Evolutionary conservation across 2,888 invertebrate genomes (phyloP).

Genomic region (Orgyia antiqua): DNA sequence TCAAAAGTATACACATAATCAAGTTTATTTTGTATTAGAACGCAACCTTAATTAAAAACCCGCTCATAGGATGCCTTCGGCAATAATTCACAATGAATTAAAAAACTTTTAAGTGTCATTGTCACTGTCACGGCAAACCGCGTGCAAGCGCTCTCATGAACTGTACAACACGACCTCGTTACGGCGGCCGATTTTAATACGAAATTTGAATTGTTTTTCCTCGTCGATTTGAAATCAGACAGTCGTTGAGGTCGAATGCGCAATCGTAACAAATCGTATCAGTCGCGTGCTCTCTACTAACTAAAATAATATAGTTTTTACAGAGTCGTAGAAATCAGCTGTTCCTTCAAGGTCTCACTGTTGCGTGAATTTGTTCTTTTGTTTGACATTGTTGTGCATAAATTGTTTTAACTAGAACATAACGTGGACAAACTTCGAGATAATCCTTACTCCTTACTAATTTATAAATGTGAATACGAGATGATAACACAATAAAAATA

Average conservation of each 20-base stretch:
- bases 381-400: slow-evolving; percentile 18
- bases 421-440: slow-evolving; percentile 25
- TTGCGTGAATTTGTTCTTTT: slow-evolving; percentile 37
- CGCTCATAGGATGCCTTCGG: slow-evolving; percentile 22
- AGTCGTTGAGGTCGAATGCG: slow-evolving; percentile 41
- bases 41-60: slow-evolving; percentile 13
- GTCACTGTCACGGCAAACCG: slow-evolving; percentile 41
- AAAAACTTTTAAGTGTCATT: slow-evolving; percentile 35
- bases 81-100: slow-evolving; percentile 22
- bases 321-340: slow-evolving; percentile 47
- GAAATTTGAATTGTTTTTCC: slow-evolving; percentile 47
- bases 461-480: too few relatives aligned
- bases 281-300: slow-evolving; percentile 18
- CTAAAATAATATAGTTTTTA: slow-evolving; percentile 26
- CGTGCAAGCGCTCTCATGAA: slow-evolving; percentile 19
- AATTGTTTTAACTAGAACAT: slow-evolving; percentile 25
- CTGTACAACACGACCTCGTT: slow-evolving; percentile 31
- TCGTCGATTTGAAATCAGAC: slow-evolving; percentile 47
- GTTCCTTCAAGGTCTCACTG: slow-evolving; percentile 29
- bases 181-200: slow-evolving; percentile 33
- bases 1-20: neutral
- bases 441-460: too few relatives aligned
- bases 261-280: slow-evolving; percentile 39
- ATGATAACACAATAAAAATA: too few relatives aligned
- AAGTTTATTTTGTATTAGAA: slow-evolving; percentile 6